Evolutionary conservation across 2,888 invertebrate species (phyloP).

Genomic region (Morpho achilles): DNA sequence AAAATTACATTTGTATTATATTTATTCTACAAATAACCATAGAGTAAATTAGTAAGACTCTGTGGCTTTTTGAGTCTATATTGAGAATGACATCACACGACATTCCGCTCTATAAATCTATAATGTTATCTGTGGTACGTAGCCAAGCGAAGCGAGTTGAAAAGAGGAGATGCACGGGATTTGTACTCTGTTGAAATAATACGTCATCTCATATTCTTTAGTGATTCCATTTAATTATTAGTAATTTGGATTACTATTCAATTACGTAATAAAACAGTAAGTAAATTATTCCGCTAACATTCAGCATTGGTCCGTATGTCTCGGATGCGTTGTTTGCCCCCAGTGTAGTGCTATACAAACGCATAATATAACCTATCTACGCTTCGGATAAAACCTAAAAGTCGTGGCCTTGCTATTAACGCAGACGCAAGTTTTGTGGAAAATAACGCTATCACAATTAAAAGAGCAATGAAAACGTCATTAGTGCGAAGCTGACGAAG

Average conservation of each 20-base stretch:
- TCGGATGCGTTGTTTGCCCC: conserved; percentile 66
- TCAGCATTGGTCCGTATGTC: conserved; percentile 39
- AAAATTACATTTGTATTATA: too few species aligned
- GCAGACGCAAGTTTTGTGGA: conserved; percentile 55
- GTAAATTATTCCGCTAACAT: conserved; percentile 42
- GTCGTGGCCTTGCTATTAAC: conserved; percentile 61
- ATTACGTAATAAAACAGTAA: conserved; percentile 55
- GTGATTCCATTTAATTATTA: conserved; percentile 47
- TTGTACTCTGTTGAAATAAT: conserved; percentile 66
- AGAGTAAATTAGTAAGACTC: conserved; percentile 1
- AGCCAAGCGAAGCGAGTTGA: conserved; percentile 59
- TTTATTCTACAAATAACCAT: not conserved
- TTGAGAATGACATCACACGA: conserved; percentile 28
- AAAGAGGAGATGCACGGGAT: conserved; percentile 62
- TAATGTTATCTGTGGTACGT: conserved; percentile 48
- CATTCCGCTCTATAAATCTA: conserved; percentile 18
- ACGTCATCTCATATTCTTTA: conserved; percentile 64
- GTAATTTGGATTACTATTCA: conserved; percentile 42
- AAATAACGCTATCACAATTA: conserved; percentile 62
- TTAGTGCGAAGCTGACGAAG: conserved; percentile 48
- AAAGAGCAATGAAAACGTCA: conserved; percentile 62
- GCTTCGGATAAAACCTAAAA: conserved; percentile 67
- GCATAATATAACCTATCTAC: conserved; percentile 75
- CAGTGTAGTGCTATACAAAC: conserved; percentile 71
- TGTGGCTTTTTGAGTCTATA: conserved; percentile 27